Base-by-base conservation (phyloP, 2,888 invertebrate genomes). In the Oscheius onirici region DNA sequence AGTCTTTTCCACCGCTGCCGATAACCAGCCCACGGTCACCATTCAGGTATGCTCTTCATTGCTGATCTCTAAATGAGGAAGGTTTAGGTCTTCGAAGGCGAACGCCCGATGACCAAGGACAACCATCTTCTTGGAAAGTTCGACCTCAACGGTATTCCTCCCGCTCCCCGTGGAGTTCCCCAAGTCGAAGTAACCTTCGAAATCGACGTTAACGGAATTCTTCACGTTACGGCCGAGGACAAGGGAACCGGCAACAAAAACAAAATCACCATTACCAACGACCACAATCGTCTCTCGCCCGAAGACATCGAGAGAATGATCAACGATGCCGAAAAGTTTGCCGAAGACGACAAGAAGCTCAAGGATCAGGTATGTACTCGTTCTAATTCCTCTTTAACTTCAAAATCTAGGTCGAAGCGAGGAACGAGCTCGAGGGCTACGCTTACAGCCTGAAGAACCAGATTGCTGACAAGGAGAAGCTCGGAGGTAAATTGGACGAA, bases 301-400 rank as follows among this genome's bases (percentile, higher is more conserved):
- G 97, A 99, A 83, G 97, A 99, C 87, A 99, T 99, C 83, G 97
- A 99, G 88, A 91, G 95, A 76, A 99, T 99, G 97, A 96, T 99
- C 89, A 94, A 94, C 77, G 97, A 99, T 88, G 97, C 97, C 0
- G 99, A 99, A 90, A 95, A 94, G 89, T 99, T 97, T 90, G 95
- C 97, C 20, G 97, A 97, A 87, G 97, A 99, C 82, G 99, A 99
- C 90, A 96, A 96, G 91, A 95, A 95, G 89, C 90, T 95, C 79
- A 80, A 79, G 74, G 80, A 80, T 52, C 74, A 74, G 72, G 76
- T 74, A 28, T 15, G 17, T 57, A 22, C 40, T 41, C n/a, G n/a
- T n/a, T n/a, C n/a, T 22, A 11, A 54, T 3, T 49, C 13, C 49
- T 49, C 17, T 22, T 13, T 34, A 34, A 3, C 34, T 34, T 34